Percentiles rank a stretch among this genome's conserved stretches.
Conservation (phyloP, 2,888 invertebrate genomes). For the Noctua fimbriata region DNA sequence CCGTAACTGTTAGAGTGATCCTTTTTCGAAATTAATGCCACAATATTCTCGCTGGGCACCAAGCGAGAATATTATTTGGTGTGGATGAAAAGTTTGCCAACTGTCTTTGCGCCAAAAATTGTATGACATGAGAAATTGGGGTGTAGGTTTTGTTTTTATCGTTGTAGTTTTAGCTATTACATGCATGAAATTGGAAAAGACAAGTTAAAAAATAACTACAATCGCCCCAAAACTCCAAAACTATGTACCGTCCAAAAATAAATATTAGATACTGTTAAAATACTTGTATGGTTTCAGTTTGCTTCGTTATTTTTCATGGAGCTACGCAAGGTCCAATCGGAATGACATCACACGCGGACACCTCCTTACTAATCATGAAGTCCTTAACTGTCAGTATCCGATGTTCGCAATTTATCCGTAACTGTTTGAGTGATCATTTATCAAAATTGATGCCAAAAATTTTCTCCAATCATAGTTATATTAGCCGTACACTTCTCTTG, state of each 20-base stretch:
- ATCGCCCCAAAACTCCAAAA: too few relatives aligned
- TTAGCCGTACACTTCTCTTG: slow-evolving; percentile 43
- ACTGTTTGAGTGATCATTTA: not conserved
- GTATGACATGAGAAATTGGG: not conserved
- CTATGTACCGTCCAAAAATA: not conserved
- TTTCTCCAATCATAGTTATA: not conserved
- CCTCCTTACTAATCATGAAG: not conserved
- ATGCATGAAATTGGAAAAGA: too few relatives aligned
- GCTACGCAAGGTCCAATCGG: not conserved
- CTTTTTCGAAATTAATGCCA: not conserved
- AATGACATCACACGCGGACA: not conserved
- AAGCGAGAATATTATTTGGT: too few relatives aligned
- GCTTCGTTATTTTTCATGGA: not conserved
- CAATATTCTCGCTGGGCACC: too few relatives aligned
- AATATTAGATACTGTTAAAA: not conserved
- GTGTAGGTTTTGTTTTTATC: not conserved
- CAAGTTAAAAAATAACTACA: too few relatives aligned
- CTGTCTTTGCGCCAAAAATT: not conserved
- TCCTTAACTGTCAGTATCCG: not conserved
- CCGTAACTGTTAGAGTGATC: not conserved
- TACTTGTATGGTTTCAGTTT: not conserved
- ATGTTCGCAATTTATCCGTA: not conserved
- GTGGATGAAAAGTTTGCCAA: not conserved
- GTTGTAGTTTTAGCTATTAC: too few relatives aligned
- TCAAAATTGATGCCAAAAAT: not conserved